Evolutionary conservation across 2,888 invertebrate species (phyloP), one percentile per base, ranked within the genome.

Genomic region (Orthosia gracilis): DNA sequence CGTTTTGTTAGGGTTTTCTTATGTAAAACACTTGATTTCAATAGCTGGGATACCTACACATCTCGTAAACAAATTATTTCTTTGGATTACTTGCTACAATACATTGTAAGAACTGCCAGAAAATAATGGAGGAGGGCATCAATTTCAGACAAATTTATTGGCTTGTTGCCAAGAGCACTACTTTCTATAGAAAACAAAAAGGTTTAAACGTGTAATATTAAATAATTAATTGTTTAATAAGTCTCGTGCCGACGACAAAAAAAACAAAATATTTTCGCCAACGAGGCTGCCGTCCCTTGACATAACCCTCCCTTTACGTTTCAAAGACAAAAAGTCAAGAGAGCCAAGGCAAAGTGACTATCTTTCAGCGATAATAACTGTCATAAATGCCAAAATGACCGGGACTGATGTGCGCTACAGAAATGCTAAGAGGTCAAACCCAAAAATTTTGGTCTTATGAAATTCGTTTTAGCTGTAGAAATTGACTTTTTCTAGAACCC

Each of bases 251-350:
- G 0, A 23, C 15, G 45, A 3, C 40, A 9, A 26, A 47, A 21
- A 9, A 26, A 47, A 21, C 5, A 15, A 17, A 50, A 18, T 15
- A 18, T 47, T 31, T 31, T 15, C 18, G 9, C 12, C 9, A 59
- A 59, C 50, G 58, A 70, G 1, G 59, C 57, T 78, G 78, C 72
- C 12, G 57, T 57, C 15, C 40, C 40, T 40, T 40, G 7, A 9
- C 40, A 4, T 67, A 73, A 78, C 67, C 59, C 49, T 78, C 67
- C 83, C 49, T 12, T 65, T 49, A 66, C 54, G 15, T n/a, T 67
- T 4, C 7, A 61, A 57, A 52, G 4, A 17, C 23, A 12, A 69
- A 65, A 58, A 68, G 1, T 17, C 4, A 15, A 45, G 7, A n/a
- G 12, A 21, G 58, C 18, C 4, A 0, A n/a, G n/a, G 3, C n/a